Evolutionary conservation across 2,888 invertebrate species (phyloP), one percentile per base, ranked within the genome.

Genomic region (Acleris emargana): DNA sequence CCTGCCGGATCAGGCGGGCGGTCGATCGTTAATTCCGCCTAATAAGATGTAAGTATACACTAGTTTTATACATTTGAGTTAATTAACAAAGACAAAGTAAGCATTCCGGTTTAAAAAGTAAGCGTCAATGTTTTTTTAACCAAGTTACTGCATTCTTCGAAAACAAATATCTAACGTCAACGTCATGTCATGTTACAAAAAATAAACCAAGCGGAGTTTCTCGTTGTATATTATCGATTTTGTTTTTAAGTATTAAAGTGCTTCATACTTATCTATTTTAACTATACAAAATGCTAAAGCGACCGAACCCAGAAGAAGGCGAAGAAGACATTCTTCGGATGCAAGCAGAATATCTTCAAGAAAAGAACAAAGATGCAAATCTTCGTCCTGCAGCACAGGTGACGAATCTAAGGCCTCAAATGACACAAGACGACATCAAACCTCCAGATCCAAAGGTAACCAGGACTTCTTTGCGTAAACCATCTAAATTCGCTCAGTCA

Each of bases 251-350:
- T 22, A 16, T 25, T 54, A 25, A 25, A 43, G n/a, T n/a, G 25
- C n/a, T 16, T 17, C 11, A 17, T 17, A 17, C 16, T 4, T n/a
- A 18, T 17, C 20, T n/a, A 59, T 7, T 25, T 38, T 38, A 25
- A 16, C 9, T 25, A 6, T 16, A 16, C 47, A 67, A 32, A 73
- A 95, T 95, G 95, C 91, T 93, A 71, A 90, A 91, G 71, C 90
- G 96, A 71, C 96, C 96, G 0, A 95, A 94, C 77, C 93, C 93
- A 2, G 93, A 93, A 5, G 97, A 97, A 80, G 93, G 93, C 50
- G 96, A 97, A 74, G 95, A 96, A 17, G 96, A 97, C 77, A 92
- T 97, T 45, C 87, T 97, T 20, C 93, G 93, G 64, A 94, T 96
- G 94, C 96, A 97, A 80, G 94, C 95, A 73, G 95, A 95, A 70